Conservation (phyloP, 2,113 vertebrate genomes). For the Macquaria ambigua region DNA sequence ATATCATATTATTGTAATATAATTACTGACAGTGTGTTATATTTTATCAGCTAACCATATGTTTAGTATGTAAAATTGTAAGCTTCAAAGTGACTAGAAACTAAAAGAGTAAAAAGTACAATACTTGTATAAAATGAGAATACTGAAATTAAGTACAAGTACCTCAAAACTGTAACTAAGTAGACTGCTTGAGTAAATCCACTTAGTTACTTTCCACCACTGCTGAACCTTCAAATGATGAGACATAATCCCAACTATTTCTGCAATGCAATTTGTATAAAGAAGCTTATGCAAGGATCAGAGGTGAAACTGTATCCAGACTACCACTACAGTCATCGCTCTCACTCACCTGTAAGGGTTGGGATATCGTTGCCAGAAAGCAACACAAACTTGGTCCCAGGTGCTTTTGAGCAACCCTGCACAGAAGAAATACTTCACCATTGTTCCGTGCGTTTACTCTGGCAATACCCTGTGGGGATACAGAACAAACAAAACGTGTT, state of each 20-base stretch:
- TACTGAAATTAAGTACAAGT: neutral
- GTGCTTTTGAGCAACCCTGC: constrained; percentile 90
- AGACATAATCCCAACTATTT: no score
- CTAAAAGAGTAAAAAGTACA: neutral
- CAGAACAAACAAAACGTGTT: constrained; percentile 8
- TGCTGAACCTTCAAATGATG: neutral
- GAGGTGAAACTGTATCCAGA: neutral
- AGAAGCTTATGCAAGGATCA: neutral
- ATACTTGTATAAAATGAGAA: neutral
- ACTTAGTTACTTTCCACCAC: neutral
- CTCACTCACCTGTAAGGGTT: constrained; percentile 96
- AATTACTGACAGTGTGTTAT: neutral
- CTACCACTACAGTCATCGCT: neutral
- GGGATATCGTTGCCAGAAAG: constrained; percentile 96
- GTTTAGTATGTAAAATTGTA: neutral
- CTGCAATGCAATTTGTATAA: neutral
- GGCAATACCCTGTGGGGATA: constrained; percentile 46
- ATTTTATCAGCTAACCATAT: neutral
- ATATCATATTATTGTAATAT: neutral
- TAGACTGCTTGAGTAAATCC: neutral
- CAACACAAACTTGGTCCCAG: constrained; percentile 97
- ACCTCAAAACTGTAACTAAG: neutral
- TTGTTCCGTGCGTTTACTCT: constrained; percentile 80
- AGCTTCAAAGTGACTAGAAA: neutral
- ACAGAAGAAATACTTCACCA: constrained; percentile 94